Evolutionary conservation across 2,888 invertebrate species (phyloP).

Genomic region (Idaea straminata): DNA sequence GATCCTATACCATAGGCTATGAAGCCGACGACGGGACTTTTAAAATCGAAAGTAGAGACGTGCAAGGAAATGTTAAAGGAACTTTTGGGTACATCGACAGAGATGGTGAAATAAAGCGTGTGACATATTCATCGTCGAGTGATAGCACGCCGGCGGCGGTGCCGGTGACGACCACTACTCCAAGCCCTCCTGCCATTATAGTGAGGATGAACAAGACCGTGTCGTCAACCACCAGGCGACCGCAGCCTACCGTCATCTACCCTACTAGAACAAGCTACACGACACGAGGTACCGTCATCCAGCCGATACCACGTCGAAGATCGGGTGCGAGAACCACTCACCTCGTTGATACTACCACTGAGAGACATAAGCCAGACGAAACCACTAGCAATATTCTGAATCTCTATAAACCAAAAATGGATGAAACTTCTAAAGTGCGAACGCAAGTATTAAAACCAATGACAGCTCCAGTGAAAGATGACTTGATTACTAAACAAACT

Average conservation of each 20-base stretch:
- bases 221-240: conserved; percentile 78
- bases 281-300: conserved; percentile 82
- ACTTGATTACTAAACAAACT: conserved; percentile 63
- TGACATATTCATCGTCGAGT: conserved; percentile 84
- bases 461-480: conserved; percentile 54
- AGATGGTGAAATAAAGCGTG: conserved; percentile 88
- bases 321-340: conserved; percentile 55
- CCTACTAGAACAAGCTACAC: conserved; percentile 78
- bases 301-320: conserved; percentile 82
- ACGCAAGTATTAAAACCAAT: conserved; percentile 64
- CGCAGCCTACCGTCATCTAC: conserved; percentile 70
- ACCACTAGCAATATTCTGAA: conserved; percentile 59
- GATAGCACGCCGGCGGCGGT: conserved; percentile 71
- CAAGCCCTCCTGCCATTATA: conserved; percentile 67
- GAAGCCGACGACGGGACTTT: conserved; percentile 92
- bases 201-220: conserved; percentile 72
- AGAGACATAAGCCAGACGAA: conserved; percentile 51
- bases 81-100: conserved; percentile 91
- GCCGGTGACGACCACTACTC: conserved; percentile 53
- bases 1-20: conserved; percentile 91
- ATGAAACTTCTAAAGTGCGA: conserved; percentile 51
- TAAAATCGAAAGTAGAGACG: conserved; percentile 90
- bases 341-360: conserved; percentile 48
- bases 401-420: conserved; percentile 58
- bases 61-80: conserved; percentile 89